A percentile compares a stretch with the other conserved stretches of the same genome.
phyloP scores from a whole-genome alignment of 1,140 invertebrate species.

The Dreissena rostriformis region DNA sequence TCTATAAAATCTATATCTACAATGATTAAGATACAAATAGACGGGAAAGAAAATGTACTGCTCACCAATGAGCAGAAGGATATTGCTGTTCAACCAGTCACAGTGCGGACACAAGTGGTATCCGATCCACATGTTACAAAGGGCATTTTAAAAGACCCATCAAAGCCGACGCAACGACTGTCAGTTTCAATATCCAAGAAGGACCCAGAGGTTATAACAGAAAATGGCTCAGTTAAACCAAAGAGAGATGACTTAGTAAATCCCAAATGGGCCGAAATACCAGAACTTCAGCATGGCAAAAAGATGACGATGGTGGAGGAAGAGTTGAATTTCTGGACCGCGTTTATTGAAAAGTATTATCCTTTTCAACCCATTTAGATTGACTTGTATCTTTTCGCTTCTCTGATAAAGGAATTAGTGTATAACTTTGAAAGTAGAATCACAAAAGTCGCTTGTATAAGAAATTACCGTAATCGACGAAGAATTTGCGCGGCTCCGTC shows the following conservation, averaged over 20 bases:
- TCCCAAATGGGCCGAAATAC: slow-evolving; percentile 65
- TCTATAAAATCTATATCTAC: slow-evolving; percentile 37
- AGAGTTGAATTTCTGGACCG: slow-evolving; percentile 62
- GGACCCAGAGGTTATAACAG: not conserved
- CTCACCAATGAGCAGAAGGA: not conserved
- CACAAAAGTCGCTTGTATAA: no score
- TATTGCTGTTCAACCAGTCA: no score
- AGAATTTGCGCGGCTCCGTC: no score
- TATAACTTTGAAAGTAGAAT: no score
- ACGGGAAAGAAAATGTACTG: not conserved
- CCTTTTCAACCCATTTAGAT: no score
- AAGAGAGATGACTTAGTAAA: slow-evolving; percentile 64
- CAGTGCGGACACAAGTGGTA: no score
- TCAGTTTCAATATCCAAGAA: not conserved
- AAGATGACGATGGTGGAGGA: slow-evolving; percentile 53
- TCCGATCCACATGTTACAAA: not conserved
- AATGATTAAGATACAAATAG: not conserved
- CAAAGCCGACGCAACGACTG: not conserved
- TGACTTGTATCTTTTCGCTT: not conserved
- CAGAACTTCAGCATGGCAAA: slow-evolving; percentile 61
- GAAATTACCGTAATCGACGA: no score
- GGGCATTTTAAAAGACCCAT: not conserved
- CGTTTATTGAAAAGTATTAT: slow-evolving; percentile 69
- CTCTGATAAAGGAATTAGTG: not conserved
- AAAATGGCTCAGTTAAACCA: not conserved